phyloP scores from a whole-genome alignment of 2,888 invertebrate genomes.

The Amiota mariae region DNA sequence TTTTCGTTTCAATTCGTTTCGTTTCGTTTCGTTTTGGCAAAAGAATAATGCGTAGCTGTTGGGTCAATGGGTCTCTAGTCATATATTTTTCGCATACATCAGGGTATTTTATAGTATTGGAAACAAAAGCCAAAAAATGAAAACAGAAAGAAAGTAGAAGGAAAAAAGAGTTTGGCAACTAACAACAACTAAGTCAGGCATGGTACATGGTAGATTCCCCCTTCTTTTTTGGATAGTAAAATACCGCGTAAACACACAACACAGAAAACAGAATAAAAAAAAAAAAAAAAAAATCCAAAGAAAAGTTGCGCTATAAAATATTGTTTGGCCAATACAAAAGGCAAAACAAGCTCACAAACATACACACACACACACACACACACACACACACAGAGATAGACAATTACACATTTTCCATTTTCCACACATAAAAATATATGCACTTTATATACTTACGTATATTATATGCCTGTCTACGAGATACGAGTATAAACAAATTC shows the following conservation, averaged over 20 bases:
- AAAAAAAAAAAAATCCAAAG: neutral
- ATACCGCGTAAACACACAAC: neutral
- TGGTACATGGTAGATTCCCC: neutral
- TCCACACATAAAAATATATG: neutral
- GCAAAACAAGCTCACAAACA: conserved; percentile 3
- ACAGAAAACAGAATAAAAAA: neutral
- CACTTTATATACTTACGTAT: neutral
- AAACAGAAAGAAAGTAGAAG: neutral
- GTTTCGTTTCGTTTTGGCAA: too few species aligned
- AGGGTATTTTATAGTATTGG: neutral
- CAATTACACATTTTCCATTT: neutral
- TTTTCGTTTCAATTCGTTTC: too few species aligned
- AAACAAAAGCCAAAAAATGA: neutral
- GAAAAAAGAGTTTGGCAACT: too few species aligned
- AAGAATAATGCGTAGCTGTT: too few species aligned
- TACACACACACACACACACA: conserved; percentile 1
- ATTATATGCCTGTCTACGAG: conserved; percentile 9
- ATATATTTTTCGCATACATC: too few species aligned
- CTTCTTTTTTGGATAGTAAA: neutral
- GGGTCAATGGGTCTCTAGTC: too few species aligned
- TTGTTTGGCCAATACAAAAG: conserved; percentile 1
- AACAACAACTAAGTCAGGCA: too few species aligned
- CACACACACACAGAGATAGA: neutral
- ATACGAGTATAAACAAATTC: conserved; percentile 40
- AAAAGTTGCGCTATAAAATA: conserved; percentile 7